These are phyloP conservation scores for Phrixothrix hirtus DNA, from an alignment of 2,888 invertebrate genomes.

Conservation along the genomic window DNA sequence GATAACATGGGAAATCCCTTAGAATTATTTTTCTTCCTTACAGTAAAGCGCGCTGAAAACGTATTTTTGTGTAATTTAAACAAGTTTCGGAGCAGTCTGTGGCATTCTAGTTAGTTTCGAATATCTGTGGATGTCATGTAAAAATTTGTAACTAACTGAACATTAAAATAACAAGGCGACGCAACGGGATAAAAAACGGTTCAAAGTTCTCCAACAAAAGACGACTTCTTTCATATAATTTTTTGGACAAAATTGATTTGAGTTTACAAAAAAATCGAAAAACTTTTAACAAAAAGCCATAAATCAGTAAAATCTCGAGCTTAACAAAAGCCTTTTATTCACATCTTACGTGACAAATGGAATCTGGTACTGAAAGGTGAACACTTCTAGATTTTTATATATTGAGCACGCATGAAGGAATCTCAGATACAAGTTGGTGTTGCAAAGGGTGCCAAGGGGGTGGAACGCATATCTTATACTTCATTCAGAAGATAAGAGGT, in stretches of 20 bases:
- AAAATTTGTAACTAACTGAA: too few species aligned
- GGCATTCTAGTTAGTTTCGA: too few species aligned
- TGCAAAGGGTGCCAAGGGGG: constrained; percentile 34
- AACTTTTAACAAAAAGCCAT: constrained; percentile 38
- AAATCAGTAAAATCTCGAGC: constrained; percentile 47
- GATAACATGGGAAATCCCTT: constrained; percentile 28
- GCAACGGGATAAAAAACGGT: too few species aligned
- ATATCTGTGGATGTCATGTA: too few species aligned
- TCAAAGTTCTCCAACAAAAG: too few species aligned
- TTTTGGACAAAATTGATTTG: too few species aligned
- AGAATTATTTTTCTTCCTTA: constrained; percentile 3
- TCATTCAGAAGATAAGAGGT: constrained; percentile 44
- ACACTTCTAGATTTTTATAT: constrained; percentile 55
- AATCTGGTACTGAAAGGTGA: constrained; percentile 56
- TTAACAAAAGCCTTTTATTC: constrained; percentile 48
- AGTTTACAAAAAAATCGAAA: constrained; percentile 9
- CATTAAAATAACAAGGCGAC: too few species aligned
- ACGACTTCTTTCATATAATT: too few species aligned
- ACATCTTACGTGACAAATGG: constrained; percentile 54
- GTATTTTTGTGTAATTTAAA: too few species aligned
- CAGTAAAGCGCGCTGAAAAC: too few species aligned
- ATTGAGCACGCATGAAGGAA: constrained; percentile 47
- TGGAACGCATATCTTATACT: constrained; percentile 35
- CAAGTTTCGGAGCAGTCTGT: too few species aligned
- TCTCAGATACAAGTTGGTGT: constrained; percentile 35